Evolutionary conservation across 2,888 invertebrate genomes (phyloP).

Genomic region (Limenitis camilla): DNA sequence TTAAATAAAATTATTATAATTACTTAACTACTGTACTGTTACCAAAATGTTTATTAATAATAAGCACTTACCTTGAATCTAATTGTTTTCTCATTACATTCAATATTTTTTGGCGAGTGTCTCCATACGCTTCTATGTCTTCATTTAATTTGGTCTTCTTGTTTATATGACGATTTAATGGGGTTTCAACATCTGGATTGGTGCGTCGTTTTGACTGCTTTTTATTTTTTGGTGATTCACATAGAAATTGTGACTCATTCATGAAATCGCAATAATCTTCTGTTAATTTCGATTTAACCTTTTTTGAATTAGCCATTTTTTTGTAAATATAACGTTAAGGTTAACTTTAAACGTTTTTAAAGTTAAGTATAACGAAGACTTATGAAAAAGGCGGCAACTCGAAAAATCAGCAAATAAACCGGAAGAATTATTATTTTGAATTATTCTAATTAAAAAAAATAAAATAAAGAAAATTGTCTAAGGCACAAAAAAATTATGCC

Average conservation of each 20-base stretch:
- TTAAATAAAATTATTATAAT: background rate
- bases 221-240: slow-evolving; percentile 41
- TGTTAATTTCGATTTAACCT: slow-evolving; percentile 43
- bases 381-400: too few relatives aligned
- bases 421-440: too few relatives aligned
- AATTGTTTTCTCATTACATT: slow-evolving; percentile 48
- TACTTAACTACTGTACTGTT: background rate
- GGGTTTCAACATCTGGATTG: slow-evolving; percentile 34
- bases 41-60: background rate
- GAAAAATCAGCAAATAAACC: too few relatives aligned
- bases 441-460: too few relatives aligned
- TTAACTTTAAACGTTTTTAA: too few relatives aligned
- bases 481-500: too few relatives aligned
- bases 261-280: slow-evolving; percentile 46
- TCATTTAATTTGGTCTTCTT: slow-evolving; percentile 47
- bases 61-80: slow-evolving; percentile 41
- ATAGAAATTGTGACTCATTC: slow-evolving; percentile 43
- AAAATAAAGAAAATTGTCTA: too few relatives aligned
- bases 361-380: too few relatives aligned
- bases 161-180: slow-evolving; percentile 31
- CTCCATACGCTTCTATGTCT: slow-evolving; percentile 38
- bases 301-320: slow-evolving; percentile 45
- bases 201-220: slow-evolving; percentile 39
- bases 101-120: slow-evolving; percentile 48
- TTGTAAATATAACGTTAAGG: background rate